Evolutionary conservation across 2,797 vertebrate species (phyloP), one percentile per base, ranked within the genome.

Genomic region (Pogonophryne albipinna): DNA sequence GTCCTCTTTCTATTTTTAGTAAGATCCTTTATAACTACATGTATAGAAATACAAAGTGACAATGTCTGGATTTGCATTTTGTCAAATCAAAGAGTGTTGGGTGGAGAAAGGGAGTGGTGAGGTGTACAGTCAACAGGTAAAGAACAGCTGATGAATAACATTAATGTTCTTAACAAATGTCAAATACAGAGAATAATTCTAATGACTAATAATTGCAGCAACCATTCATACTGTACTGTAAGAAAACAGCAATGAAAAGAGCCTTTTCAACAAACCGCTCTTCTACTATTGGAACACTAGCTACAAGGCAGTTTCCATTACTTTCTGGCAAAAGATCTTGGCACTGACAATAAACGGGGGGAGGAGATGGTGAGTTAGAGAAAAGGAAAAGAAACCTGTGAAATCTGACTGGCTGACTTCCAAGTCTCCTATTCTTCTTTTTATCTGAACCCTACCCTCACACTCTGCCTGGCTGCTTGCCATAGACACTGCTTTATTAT

Each of bases 381-480:
- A 76, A 51, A 38, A 38, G 4, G 34, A 9, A 38, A 66, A 46
- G 59, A 78, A 83, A 84, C 27, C 72, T 86, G 78, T 90, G 86
- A 93, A 92, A 94, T 92, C 81, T 89, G 69, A 59, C 91, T 95
- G 95, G 94, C 93, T 86, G 78, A 78, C 67, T 76, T 94, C 93
- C 94, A 93, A 93, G 85, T 77, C 83, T 87, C 83, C 86, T 88
- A 86, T 91, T 94, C 87, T 90, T 93, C 85, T 88, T 91, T 92
- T 92, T 87, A 92, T 92, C 89, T 91, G 86, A 89, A 91, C 91
- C 89, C 82, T 92, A 88, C 80, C 90, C 87, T 89, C 87, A 92
- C 86, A 90, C 91, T 91, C 80, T 71, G 72, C 51, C 85, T 94
- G 92, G 91, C 89, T 68, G 53, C 59, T 67, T 79, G 91, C 89